phyloP scores from a whole-genome alignment of 2,113 vertebrate genomes.

The Lichenostomus cassidix region DNA sequence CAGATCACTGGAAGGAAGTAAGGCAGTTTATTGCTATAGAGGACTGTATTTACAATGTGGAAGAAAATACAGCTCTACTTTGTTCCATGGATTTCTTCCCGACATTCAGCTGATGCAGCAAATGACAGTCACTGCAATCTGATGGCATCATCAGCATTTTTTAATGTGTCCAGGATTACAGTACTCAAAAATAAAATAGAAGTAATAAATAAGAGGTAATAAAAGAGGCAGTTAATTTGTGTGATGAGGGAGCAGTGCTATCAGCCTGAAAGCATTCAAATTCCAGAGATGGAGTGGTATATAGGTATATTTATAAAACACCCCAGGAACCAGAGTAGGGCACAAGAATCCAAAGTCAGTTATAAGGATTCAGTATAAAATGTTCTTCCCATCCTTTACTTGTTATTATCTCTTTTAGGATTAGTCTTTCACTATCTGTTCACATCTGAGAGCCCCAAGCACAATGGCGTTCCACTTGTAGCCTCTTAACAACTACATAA shows the following conservation, averaged over 20 bases:
- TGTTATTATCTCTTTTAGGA: not conserved
- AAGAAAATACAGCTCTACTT: not conserved
- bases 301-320: not conserved
- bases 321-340: not conserved
- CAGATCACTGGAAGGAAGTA: not conserved
- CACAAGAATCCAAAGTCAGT: fast-evolving
- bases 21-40: not conserved
- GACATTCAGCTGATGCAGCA: not conserved
- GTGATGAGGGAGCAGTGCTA: not conserved
- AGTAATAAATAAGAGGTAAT: not conserved
- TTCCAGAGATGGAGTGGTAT: not conserved
- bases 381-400: not conserved
- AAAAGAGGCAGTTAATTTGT: not conserved
- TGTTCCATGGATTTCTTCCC: not conserved
- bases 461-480: not conserved
- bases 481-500: not conserved
- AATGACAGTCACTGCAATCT: not conserved
- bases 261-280: not conserved
- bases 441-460: not conserved
- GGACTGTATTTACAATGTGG: not conserved
- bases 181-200: not conserved
- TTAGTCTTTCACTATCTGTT: not conserved
- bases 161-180: not conserved
- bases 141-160: not conserved
- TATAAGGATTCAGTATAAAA: not conserved